Percentiles rank a stretch among this genome's conserved stretches.
phyloP scores from a whole-genome alignment of 2,888 invertebrate species.

The Drosophila kokeensis region DNA sequence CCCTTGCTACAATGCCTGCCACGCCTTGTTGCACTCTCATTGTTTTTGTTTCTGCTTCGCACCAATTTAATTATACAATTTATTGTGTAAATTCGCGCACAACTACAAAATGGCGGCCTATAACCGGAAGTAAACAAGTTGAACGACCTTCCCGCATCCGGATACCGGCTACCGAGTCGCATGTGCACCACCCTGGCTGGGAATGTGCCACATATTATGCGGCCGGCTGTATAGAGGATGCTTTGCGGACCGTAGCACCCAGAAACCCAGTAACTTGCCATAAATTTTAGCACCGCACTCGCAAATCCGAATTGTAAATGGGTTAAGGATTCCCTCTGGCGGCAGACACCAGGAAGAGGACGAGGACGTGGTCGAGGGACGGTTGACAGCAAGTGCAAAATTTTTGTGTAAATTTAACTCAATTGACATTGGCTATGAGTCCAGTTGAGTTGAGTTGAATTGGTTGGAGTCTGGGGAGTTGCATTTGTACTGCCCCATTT shows the following conservation, averaged over 20 bases:
- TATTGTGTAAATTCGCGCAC: slow-evolving; percentile 72
- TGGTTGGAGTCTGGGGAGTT: slow-evolving; percentile 7
- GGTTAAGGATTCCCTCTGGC: slow-evolving; percentile 55
- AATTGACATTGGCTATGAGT: slow-evolving; percentile 73
- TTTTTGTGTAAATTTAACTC: slow-evolving; percentile 75
- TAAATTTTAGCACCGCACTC: slow-evolving; percentile 71
- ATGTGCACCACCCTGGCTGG: slow-evolving; percentile 31
- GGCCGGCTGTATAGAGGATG: slow-evolving; percentile 38
- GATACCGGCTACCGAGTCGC: not conserved
- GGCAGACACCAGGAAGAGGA: not conserved
- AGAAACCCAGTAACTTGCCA: slow-evolving; percentile 74
- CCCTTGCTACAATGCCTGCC: not conserved
- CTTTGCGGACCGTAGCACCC: slow-evolving; percentile 39
- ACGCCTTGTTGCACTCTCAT: slow-evolving; percentile 17
- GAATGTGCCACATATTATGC: slow-evolving; percentile 79
- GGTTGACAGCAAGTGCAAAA: slow-evolving; percentile 35
- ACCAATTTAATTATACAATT: slow-evolving; percentile 79
- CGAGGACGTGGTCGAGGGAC: not conserved
- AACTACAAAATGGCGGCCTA: slow-evolving; percentile 72
- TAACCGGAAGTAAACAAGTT: slow-evolving; percentile 75
- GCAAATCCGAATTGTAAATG: slow-evolving; percentile 62
- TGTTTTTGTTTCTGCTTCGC: slow-evolving; percentile 57
- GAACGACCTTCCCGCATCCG: slow-evolving; percentile 66
- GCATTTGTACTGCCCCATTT: slow-evolving; percentile 37
- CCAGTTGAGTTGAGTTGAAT: slow-evolving; percentile 19